Conservation (phyloP, 30 jellyfish, hydroid and myxozoan genomes). For the Cassiopea xamachana region DNA sequence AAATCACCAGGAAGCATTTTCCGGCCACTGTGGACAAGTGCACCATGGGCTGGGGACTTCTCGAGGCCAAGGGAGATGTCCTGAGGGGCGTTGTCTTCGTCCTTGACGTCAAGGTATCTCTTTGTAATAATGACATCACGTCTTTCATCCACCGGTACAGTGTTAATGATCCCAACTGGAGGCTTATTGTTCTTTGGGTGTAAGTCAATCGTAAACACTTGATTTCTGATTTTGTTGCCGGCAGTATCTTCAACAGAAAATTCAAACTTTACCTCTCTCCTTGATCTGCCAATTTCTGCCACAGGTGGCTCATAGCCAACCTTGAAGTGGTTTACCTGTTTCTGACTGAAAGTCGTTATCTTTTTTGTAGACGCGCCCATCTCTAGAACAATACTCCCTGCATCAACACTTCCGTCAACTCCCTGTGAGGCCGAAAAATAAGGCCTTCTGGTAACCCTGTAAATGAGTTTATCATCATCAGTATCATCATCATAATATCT, state of each 20-base stretch:
- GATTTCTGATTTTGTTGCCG: constrained; percentile 71
- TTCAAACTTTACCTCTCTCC: constrained; percentile 72
- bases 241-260: constrained; percentile 84
- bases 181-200: constrained; percentile 88
- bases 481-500: constrained; percentile 88
- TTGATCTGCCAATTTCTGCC: constrained; percentile 74
- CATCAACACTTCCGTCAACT: constrained; percentile 41
- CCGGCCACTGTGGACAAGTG: constrained; percentile 53
- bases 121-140: constrained; percentile 65
- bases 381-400: constrained; percentile 74
- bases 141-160: constrained; percentile 84
- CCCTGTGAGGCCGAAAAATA: constrained; percentile 55
- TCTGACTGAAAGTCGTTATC: constrained; percentile 76
- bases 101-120: constrained; percentile 64
- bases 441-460: constrained; percentile 66
- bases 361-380: constrained; percentile 23
- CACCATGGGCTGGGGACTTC: constrained; percentile 83
- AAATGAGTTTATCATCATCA: constrained; percentile 71
- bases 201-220: constrained; percentile 73
- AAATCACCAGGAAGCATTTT: constrained; percentile 75
- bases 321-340: constrained; percentile 88
- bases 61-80: constrained; percentile 70
- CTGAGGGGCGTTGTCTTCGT: constrained; percentile 79
- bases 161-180: constrained; percentile 70
- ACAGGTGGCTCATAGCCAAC: constrained; percentile 83